phyloP scores from a whole-genome alignment of 2,113 vertebrate species.

The Podarcis cretensis region DNA sequence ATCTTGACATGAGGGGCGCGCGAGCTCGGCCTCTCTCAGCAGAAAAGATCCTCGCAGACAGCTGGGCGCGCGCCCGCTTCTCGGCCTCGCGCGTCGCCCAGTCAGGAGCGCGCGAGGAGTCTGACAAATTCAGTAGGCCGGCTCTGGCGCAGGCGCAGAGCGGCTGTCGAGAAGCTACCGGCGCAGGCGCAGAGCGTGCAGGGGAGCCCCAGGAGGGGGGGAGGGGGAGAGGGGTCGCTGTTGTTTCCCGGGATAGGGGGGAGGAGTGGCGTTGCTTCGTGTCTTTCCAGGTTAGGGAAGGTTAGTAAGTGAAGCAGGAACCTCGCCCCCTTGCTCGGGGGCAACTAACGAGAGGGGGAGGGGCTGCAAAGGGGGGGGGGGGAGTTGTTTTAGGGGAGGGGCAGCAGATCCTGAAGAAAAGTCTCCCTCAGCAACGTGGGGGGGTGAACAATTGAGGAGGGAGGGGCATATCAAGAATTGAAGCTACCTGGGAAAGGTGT shows the following conservation, averaged over 20 bases:
- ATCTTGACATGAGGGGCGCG: too few species aligned
- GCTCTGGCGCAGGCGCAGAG: neutral
- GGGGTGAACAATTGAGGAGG: neutral
- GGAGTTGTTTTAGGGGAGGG: too few species aligned
- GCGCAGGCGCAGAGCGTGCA: neutral
- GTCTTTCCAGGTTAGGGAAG: neutral
- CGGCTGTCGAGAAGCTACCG: too few species aligned
- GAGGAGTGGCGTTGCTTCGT: neutral
- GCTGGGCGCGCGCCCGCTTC: neutral
- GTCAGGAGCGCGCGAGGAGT: neutral
- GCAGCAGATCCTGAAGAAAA: too few species aligned
- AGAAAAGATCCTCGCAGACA: too few species aligned
- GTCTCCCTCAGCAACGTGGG: neutral
- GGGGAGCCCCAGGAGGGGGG: too few species aligned
- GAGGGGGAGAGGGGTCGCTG: rapidly evolving
- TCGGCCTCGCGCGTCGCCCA: neutral
- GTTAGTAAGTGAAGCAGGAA: neutral
- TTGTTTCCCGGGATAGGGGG: neutral
- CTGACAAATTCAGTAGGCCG: neutral
- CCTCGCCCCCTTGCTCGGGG: neutral
- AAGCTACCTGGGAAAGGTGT: neutral
- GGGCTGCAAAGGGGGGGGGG: neutral
- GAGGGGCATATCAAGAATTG: neutral
- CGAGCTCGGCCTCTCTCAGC: too few species aligned
- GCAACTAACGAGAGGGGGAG: neutral